Evolutionary conservation across 2,113 vertebrate genomes (phyloP).

Genomic region (Bombycilla garrulus): DNA sequence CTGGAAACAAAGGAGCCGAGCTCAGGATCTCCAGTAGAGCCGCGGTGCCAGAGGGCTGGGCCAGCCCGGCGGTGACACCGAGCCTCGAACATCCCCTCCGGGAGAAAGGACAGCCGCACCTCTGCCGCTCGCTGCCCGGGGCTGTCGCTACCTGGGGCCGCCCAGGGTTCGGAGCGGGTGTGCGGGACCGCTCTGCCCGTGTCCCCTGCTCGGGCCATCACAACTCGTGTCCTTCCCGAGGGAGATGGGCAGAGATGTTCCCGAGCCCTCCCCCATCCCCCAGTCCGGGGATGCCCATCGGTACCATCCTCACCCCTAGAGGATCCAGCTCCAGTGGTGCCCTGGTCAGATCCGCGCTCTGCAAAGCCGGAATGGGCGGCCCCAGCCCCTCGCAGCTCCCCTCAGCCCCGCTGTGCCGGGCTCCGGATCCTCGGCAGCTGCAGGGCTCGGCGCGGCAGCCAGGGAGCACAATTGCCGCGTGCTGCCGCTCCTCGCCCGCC

Average conservation of each 20-base stretch:
- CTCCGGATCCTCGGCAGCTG: neutral
- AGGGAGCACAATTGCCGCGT: neutral
- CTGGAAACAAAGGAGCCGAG: neutral
- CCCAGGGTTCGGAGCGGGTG: fast-evolving
- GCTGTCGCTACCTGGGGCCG: neutral
- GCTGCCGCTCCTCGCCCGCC: neutral
- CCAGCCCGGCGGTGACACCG: neutral
- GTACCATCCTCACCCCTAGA: neutral
- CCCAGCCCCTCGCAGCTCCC: neutral
- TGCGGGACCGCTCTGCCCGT: neutral
- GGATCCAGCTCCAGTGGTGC: fast-evolving
- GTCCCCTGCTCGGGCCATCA: fast-evolving
- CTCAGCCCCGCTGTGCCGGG: neutral
- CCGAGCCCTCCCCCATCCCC: neutral
- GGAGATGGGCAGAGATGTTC: too few relatives aligned
- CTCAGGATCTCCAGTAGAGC: neutral
- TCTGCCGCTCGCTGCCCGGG: neutral
- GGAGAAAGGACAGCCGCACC: neutral
- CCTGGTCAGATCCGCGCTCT: fast-evolving
- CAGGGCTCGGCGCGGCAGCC: neutral
- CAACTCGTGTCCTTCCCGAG: neutral
- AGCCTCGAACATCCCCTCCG: neutral
- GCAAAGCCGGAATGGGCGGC: neutral
- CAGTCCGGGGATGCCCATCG: neutral
- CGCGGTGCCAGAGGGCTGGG: neutral